Evolutionary conservation across 2,113 vertebrate species (phyloP), one percentile per base, ranked within the genome.

Genomic region (Chaenogobius annularis): DNA sequence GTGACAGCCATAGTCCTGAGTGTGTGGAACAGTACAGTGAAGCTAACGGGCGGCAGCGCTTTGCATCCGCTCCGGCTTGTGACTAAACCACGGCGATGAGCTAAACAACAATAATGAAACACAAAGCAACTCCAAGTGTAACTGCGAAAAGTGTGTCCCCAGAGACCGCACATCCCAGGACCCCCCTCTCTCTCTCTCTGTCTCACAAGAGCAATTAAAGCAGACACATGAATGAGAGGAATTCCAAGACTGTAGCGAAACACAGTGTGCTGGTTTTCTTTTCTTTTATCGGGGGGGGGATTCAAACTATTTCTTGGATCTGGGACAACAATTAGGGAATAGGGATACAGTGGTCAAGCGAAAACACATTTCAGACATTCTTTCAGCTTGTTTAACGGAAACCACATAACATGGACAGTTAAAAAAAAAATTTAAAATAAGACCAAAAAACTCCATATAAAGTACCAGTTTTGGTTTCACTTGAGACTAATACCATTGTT

Each of bases 201-300:
- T 71, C 10, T 5, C 81, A 61, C 70, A 78, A 67, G 68, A 52
- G 50, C 23, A 20, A 86, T 85, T 81, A 74, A 65, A 79, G 7
- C 72, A 26, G 82, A 87, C 87, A 86, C 69, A 75, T 64, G 71
- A 74, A 85, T 44, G 82, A 44, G 61, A 82, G 79, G 82, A 86
- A 87, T 86, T 67, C 78, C 31, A 73, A 81, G 65, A 66, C 56
- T 61, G 77, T 64, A 19, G 73, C 66, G 63, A 74, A 61, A 61
- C 58, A 19, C 22, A 12, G 54, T 56, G 54, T 23, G 22, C 58
- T 35, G 0, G 13, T 26, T 83, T 79, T 68, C 69, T 80, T 63
- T 23, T 47, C 43, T 19, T 46, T 40, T 79, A 52, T 31, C n/a
- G n/a, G n/a, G n/a, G 26, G 26, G 75, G 43, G 12, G 3, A 23